Base-by-base conservation (phyloP, 1,140 invertebrate species). In the Aphelinus atriplicis region DNA sequence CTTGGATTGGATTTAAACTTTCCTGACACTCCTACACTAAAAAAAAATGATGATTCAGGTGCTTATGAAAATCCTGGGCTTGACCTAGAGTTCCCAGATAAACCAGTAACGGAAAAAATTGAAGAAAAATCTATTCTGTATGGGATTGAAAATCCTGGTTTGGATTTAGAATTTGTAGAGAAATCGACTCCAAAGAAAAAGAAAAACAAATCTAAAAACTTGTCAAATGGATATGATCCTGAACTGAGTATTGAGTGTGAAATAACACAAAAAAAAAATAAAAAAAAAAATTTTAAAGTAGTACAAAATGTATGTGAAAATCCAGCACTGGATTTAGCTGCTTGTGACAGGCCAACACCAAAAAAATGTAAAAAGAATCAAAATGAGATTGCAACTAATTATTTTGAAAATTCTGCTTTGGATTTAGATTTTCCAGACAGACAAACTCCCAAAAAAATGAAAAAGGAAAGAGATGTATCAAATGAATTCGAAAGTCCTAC, bases 1-100 rank as follows among this genome's bases (percentile, higher is more conserved):
- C 46, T 53, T 65, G 84, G 75, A 9, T 67, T 85, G 26, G 78
- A 84, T 78, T 77, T 85, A 65, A 74, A 83, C 45, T 46, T 56
- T 26, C 7, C 43, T 9, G 53, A 46, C 7, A 6, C 0, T 5
- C 6, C 48, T 48, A 66, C 47, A 7, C 63, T 57, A 61, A 73
- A 56, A 53, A 50, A n/a, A 42, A 6, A 61, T 7, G 2, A 1
- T 63, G 78, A 64, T 65, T 53, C 51, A 53, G 51, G 51, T 74
- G 66, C 43, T 43, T 42, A 66, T 51, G 60, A 74, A 62, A 78
- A 51, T 63, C 48, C 63, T 51, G 56, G 9, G 53, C 75, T 75
- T 43, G 55, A 76, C 63, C 56, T 75, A 72, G 53, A 55, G 66
- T 74, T 2, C n/a, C 0, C 45, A 56, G 6, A 4, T 7, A 46